Conservation (phyloP, 1,140 invertebrate species). For the Chironomus tepperi region DNA sequence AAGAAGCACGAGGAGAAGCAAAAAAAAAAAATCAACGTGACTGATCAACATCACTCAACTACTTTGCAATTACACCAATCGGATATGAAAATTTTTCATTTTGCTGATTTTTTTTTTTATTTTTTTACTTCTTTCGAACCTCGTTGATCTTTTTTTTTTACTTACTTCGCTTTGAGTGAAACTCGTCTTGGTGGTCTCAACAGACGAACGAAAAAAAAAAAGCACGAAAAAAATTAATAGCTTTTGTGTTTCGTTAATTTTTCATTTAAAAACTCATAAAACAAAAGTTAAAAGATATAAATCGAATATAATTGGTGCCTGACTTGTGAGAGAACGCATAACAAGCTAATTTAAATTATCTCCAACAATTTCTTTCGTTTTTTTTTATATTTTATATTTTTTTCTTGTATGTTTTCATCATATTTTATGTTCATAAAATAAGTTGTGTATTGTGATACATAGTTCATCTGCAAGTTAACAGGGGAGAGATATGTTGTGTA, state of each 20-base stretch:
- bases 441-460: too few relatives aligned
- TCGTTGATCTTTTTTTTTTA: background rate
- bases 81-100: background rate
- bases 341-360: conserved; percentile 23
- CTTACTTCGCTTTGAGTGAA: background rate
- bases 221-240: conserved; percentile 21
- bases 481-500: too few relatives aligned
- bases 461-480: too few relatives aligned
- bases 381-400: too few relatives aligned
- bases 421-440: too few relatives aligned
- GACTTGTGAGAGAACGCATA: conserved; percentile 13
- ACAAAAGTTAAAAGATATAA: conserved; percentile 18
- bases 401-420: too few relatives aligned
- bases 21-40: background rate
- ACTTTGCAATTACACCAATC: conserved; percentile 1
- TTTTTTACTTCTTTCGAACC: background rate
- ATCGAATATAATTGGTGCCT: conserved; percentile 22
- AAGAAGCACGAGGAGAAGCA: too few relatives aligned
- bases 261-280: conserved; percentile 23
- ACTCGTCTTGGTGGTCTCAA: background rate
- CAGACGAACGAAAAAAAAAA: conserved; percentile 6
- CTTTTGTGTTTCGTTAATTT: conserved; percentile 21
- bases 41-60: background rate
- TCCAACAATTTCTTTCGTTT: background rate
- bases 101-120: background rate